phyloP scores from a whole-genome alignment of 2,113 vertebrate species.

The Tachuris rubrigastra region DNA sequence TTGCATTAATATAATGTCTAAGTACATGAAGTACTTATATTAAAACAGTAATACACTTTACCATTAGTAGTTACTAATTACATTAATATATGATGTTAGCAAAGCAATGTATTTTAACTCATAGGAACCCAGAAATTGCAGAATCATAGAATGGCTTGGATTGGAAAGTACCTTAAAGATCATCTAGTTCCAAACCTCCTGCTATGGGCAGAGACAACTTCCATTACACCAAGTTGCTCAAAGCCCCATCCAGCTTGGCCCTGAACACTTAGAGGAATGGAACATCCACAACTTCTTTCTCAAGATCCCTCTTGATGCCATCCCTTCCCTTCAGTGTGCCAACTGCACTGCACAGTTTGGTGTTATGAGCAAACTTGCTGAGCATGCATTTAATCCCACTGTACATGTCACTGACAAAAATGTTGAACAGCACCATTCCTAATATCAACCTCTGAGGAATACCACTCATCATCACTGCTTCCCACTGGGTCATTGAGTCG shows the following conservation, averaged over 20 bases:
- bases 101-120: background rate
- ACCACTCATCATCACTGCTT: background rate
- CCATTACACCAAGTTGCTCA: too few species aligned
- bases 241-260: background rate
- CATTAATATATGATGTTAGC: background rate
- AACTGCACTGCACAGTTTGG: background rate
- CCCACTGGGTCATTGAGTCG: background rate
- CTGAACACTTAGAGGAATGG: background rate
- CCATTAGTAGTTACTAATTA: background rate
- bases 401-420: background rate
- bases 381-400: background rate
- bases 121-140: background rate
- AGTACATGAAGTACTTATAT: background rate
- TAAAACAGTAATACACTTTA: background rate
- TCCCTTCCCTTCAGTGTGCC: background rate
- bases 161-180: background rate
- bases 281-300: background rate
- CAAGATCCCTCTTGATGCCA: background rate
- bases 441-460: background rate
- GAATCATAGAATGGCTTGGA: background rate
- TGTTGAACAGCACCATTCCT: background rate
- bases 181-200: accelerated
- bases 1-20: background rate
- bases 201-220: background rate
- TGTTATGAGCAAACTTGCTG: background rate